These are phyloP conservation scores for Mormoops blainvillei DNA, from an alignment of 2,113 vertebrate genomes.

Conservation along the genomic window DNA sequence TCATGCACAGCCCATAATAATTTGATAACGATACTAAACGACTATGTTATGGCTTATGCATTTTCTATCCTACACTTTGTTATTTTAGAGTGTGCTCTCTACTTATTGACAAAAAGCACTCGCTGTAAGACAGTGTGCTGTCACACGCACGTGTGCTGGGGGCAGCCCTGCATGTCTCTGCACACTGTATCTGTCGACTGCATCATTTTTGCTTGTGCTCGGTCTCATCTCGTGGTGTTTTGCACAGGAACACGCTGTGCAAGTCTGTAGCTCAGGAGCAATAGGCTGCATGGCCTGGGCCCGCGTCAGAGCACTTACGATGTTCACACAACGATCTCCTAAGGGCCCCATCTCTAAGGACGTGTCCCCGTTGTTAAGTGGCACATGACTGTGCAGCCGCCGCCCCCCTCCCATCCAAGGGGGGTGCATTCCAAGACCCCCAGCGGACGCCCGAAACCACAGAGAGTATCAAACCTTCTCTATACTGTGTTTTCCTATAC, in stretches of 20 bases:
- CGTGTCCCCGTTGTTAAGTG: background rate
- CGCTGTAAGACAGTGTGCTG: background rate
- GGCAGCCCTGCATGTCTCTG: background rate
- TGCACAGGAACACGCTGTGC: background rate
- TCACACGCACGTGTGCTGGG: background rate
- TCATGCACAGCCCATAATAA: background rate
- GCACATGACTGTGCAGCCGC: background rate
- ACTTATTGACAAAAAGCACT: too few relatives aligned
- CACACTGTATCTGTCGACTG: fast-evolving
- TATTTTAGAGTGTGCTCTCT: background rate
- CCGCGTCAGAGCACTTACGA: background rate
- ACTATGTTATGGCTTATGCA: background rate
- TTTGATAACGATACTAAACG: background rate
- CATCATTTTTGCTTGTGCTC: too few relatives aligned
- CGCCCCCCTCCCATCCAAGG: background rate
- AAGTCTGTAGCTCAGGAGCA: background rate
- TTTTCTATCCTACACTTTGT: background rate
- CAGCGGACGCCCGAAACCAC: background rate
- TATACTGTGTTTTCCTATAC: background rate
- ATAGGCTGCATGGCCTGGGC: background rate
- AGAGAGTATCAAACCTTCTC: background rate
- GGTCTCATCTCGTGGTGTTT: background rate
- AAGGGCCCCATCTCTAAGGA: background rate
- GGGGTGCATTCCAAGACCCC: background rate
- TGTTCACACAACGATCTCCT: background rate